Conservation (phyloP, 2,113 vertebrate species). For the Ascaphus truei region DNA sequence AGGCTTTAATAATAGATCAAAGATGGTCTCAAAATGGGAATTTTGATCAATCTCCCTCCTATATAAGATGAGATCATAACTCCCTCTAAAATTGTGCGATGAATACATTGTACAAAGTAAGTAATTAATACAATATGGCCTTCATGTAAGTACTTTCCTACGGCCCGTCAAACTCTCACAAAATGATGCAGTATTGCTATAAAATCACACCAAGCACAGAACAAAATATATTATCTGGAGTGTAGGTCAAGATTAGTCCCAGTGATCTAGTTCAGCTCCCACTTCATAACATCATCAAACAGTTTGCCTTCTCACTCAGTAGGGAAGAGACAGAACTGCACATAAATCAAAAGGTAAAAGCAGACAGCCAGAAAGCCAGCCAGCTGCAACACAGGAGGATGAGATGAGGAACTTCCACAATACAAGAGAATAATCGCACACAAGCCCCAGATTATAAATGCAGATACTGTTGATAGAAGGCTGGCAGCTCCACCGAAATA, state of each 20-base stretch:
- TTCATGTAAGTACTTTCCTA: neutral
- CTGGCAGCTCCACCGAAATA: too few species aligned
- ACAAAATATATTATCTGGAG: constrained; percentile 23
- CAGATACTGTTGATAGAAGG: too few species aligned
- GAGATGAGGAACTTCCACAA: constrained; percentile 18
- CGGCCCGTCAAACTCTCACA: neutral
- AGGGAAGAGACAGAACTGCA: constrained; percentile 22
- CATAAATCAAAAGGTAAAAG: constrained; percentile 35
- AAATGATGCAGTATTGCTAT: constrained; percentile 6
- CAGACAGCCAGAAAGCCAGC: constrained; percentile 21
- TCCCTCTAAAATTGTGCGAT: neutral
- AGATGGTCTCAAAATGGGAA: neutral
- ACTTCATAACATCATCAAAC: constrained; percentile 33
- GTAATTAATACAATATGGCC: constrained; percentile 20
- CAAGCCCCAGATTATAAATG: constrained; percentile 4
- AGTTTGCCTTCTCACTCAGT: constrained; percentile 20
- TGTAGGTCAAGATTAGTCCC: constrained; percentile 18
- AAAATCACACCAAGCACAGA: constrained; percentile 10
- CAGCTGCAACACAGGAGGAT: constrained; percentile 28
- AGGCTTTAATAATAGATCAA: too few species aligned
- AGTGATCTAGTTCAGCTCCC: constrained; percentile 24
- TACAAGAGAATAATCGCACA: constrained; percentile 11
- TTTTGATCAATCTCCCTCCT: neutral
- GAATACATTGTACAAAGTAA: constrained; percentile 1
- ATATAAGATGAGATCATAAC: neutral